These are phyloP conservation scores for Tetramorium simillimum DNA, from an alignment of 1,140 invertebrate genomes.

Conservation along the genomic window DNA sequence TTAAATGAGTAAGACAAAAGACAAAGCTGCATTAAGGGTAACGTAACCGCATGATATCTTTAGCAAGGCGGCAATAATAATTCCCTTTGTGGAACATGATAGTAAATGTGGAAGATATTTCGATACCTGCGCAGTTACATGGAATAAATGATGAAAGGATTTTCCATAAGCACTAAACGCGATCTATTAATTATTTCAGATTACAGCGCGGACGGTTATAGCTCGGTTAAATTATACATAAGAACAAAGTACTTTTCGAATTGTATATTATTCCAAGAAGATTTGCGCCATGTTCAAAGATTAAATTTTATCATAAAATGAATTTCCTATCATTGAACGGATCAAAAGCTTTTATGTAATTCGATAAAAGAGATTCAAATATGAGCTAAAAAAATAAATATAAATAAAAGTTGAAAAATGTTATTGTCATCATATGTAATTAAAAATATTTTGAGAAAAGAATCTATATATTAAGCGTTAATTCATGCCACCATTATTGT, in stretches of 20 bases:
- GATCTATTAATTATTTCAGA: constrained; percentile 26
- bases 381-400: background rate
- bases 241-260: background rate
- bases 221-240: background rate
- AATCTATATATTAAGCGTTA: background rate
- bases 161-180: constrained; percentile 4
- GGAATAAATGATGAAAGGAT: constrained; percentile 27
- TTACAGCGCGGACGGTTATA: background rate
- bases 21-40: constrained; percentile 62
- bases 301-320: background rate
- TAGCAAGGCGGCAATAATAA: constrained; percentile 41
- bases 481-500: background rate
- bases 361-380: background rate
- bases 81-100: constrained; percentile 28
- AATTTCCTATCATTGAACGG: background rate
- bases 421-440: background rate
- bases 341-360: background rate
- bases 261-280: background rate
- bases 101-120: constrained; percentile 29
- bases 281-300: background rate
- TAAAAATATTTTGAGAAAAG: background rate
- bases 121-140: background rate
- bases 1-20: constrained; percentile 24
- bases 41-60: constrained; percentile 62
- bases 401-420: background rate